These are phyloP conservation scores for Parotia lawesii DNA, from an alignment of 2,113 vertebrate genomes.

Conservation along the genomic window DNA sequence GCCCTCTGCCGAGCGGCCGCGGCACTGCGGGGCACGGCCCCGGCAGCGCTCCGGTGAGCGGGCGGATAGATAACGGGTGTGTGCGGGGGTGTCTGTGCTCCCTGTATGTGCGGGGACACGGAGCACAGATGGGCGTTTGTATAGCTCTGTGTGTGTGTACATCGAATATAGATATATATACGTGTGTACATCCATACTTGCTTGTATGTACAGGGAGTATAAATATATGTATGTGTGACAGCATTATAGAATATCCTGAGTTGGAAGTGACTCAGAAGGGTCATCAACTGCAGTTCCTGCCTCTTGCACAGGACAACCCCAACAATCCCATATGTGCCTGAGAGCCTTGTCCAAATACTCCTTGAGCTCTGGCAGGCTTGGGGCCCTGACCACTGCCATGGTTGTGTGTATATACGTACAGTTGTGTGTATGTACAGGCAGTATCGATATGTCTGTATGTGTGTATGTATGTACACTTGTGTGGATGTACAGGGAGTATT, in stretches of 20 bases:
- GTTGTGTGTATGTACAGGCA: not conserved
- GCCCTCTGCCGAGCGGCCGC: not conserved
- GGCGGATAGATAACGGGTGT: rapidly evolving
- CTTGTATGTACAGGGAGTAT: too few relatives aligned
- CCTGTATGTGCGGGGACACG: not conserved
- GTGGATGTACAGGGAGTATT: too few relatives aligned
- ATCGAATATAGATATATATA: rapidly evolving
- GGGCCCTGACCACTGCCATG: not conserved
- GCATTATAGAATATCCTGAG: not conserved
- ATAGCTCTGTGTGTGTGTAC: too few relatives aligned
- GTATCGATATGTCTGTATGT: too few relatives aligned
- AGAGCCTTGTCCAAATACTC: not conserved
- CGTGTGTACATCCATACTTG: rapidly evolving
- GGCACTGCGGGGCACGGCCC: not conserved
- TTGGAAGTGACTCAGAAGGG: not conserved
- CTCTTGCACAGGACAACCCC: not conserved
- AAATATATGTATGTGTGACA: rapidly evolving
- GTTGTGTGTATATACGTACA: not conserved
- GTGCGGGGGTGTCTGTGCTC: rapidly evolving
- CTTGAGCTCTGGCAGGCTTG: not conserved
- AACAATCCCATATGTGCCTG: not conserved
- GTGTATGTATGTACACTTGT: too few relatives aligned
- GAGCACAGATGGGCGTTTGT: rapidly evolving
- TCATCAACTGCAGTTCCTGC: not conserved
- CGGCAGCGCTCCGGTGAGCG: not conserved